phyloP scores from a whole-genome alignment of 2,888 invertebrate genomes.

The Drosophila anomelani region DNA sequence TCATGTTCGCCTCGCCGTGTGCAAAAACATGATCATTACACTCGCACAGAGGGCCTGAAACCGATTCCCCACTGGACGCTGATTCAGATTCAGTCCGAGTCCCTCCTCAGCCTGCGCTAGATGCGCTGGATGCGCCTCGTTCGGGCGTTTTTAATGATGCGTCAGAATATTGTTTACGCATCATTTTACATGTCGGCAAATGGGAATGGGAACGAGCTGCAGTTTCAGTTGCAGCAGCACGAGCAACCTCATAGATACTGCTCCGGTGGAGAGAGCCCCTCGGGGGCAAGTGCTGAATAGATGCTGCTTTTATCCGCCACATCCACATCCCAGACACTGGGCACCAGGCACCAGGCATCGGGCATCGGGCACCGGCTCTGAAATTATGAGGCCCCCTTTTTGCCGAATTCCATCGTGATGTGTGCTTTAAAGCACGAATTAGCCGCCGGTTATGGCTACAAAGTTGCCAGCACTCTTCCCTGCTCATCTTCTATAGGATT shows the following conservation, averaged over 20 bases:
- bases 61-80: slow-evolving; percentile 56
- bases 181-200: slow-evolving; percentile 78
- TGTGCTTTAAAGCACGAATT: slow-evolving; percentile 67
- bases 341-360: slow-evolving; percentile 11
- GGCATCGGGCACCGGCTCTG: slow-evolving; percentile 34
- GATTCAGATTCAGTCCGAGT: slow-evolving; percentile 37
- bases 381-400: slow-evolving; percentile 62
- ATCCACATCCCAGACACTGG: background rate
- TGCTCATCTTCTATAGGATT: background rate
- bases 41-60: slow-evolving; percentile 30
- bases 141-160: slow-evolving; percentile 78
- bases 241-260: slow-evolving; percentile 24
- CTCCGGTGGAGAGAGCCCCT: slow-evolving; percentile 2
- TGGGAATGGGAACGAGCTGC: slow-evolving; percentile 43
- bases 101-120: slow-evolving; percentile 12
- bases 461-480: slow-evolving; percentile 10
- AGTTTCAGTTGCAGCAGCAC: slow-evolving; percentile 17
- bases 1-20: slow-evolving; percentile 68
- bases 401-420: slow-evolving; percentile 65
- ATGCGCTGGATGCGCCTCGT: slow-evolving; percentile 29
- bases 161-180: slow-evolving; percentile 81
- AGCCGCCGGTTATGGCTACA: slow-evolving; percentile 45
- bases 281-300: slow-evolving; percentile 29
- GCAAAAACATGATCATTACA: slow-evolving; percentile 59
- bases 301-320: slow-evolving; percentile 34